phyloP scores from a whole-genome alignment of 2,113 vertebrate genomes.

The Thinocorus orbignyianus region DNA sequence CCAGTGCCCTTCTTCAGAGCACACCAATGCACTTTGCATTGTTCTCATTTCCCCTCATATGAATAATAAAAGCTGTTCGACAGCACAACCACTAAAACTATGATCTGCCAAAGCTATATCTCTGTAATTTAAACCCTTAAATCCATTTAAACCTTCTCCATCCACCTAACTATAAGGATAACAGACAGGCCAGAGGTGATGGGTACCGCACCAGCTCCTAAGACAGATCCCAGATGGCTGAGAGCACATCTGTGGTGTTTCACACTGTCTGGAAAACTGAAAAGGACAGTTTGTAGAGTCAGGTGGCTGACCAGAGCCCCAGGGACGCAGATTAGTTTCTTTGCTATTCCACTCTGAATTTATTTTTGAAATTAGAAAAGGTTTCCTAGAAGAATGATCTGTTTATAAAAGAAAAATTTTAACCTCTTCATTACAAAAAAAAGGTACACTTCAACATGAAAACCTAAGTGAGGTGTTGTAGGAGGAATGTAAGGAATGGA shows the following conservation, averaged over 20 bases:
- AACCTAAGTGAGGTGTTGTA: not conserved
- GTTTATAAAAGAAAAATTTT: not conserved
- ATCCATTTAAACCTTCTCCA: not conserved
- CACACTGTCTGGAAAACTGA: not conserved
- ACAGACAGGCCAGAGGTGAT: not conserved
- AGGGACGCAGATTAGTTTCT: not conserved
- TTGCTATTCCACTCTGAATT: not conserved
- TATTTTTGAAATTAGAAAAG: not conserved
- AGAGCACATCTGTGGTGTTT: not conserved
- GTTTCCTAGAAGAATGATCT: not conserved
- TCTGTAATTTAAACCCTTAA: not conserved
- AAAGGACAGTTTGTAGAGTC: not conserved
- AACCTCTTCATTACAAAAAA: not conserved
- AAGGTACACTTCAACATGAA: not conserved
- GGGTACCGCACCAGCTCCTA: not conserved
- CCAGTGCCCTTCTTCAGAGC: not conserved
- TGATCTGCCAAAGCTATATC: not conserved
- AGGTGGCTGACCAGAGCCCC: not conserved
- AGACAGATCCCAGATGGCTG: not conserved
- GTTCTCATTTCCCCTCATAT: constrained; percentile 12
- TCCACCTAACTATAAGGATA: not conserved
- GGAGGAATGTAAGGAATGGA: not conserved
- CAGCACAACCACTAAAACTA: not conserved
- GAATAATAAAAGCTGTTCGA: not conserved
- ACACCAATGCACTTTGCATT: not conserved